These are phyloP conservation scores for Anodontia alba DNA, from an alignment of 2,888 invertebrate genomes.

Conservation along the genomic window DNA sequence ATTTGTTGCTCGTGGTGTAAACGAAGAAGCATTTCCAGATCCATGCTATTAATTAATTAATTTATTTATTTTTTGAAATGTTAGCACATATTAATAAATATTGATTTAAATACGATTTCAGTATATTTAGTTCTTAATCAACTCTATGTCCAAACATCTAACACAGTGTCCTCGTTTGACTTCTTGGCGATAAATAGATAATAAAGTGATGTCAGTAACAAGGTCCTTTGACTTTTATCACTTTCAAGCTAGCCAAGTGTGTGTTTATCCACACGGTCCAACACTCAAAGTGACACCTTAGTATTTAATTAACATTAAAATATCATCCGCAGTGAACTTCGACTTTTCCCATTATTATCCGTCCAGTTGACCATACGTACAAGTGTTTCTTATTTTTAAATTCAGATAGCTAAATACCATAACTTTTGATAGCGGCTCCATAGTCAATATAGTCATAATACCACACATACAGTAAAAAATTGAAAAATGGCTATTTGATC, in stretches of 20 bases:
- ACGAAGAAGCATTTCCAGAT: neutral
- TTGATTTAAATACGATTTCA: too few relatives aligned
- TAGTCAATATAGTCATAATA: neutral
- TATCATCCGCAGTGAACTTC: conserved; percentile 9
- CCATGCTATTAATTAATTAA: neutral
- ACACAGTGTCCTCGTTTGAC: neutral
- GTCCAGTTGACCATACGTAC: neutral
- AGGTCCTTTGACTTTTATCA: conserved; percentile 8
- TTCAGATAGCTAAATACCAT: neutral
- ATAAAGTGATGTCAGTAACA: conserved; percentile 8
- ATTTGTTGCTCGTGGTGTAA: neutral
- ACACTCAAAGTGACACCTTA: conserved; percentile 20
- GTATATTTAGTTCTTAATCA: too few relatives aligned
- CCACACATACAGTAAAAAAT: neutral
- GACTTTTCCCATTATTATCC: neutral
- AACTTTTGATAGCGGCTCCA: neutral
- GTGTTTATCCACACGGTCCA: conserved; percentile 20
- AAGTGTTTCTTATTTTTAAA: neutral
- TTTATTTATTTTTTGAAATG: too few relatives aligned
- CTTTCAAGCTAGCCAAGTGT: neutral
- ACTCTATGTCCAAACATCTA: too few relatives aligned
- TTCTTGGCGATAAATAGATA: neutral
- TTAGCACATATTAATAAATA: too few relatives aligned
- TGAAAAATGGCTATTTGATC: neutral
- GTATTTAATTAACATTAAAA: conserved; percentile 15